Base-by-base conservation (phyloP, 2,113 vertebrate species). In the Fukomys damarensis region DNA sequence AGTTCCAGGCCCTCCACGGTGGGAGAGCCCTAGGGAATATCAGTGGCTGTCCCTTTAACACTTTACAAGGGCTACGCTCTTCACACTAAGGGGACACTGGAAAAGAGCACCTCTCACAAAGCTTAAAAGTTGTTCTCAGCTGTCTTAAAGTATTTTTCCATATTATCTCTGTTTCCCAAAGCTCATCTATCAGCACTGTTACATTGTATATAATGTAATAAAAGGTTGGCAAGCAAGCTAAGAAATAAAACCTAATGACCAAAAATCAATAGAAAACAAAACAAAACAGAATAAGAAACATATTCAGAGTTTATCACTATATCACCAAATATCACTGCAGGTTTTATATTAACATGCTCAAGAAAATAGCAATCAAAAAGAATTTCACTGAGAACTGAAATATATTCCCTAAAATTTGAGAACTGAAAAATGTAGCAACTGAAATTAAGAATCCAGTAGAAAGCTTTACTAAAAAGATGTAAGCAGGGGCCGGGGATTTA, bases 91-190 rank as follows among this genome's bases (percentile, higher is more conserved):
- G 43, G 24, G 30, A 80, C 35, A 41, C 14, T 22, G 35, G 35
- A 22, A 24, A 41, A 43, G 26, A 32, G 0, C 9, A 43, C 43
- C 41, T 32, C 43, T 52, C 26, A 20, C 24, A 28, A 28, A 30
- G 19, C 30, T 24, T 10, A 24, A 81, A 13, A 4, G n/a, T 2
- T 17, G 0, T 52, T 68, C 5, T 3, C 3, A 35, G 16, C 63
- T 6, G 5, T 32, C 19, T 43, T 30, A 22, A 7, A 3, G 9
- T 7, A 7, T 32, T 38, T n/a, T 43, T 9, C 19, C 6, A 7
- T 11, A 2, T 6, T 7, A 26, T 12, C 0, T 61, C 10, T 22
- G 20, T 41, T 41, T 77, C 20, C 19, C 28, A 24, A 52, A 22
- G 10, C 54, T n/a, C 28, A 3, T 41, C 22, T 24, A 20, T 14